phyloP scores from a whole-genome alignment of 2,113 vertebrate genomes.

The Poicephalus meyeri region DNA sequence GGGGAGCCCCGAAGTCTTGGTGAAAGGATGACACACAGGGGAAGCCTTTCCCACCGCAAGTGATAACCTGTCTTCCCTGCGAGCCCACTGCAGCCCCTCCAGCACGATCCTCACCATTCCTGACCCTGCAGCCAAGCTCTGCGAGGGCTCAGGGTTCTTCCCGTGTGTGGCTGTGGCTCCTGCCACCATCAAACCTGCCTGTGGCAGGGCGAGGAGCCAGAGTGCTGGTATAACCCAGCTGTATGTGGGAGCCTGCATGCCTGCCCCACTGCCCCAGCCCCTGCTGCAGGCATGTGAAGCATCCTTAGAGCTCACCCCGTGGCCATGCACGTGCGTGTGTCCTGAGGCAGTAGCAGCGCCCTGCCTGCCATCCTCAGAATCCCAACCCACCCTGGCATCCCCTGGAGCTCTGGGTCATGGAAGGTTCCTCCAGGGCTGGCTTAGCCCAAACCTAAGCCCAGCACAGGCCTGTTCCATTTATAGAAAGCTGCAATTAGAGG shows the following conservation, averaged over 20 bases:
- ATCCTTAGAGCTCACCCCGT: fast-evolving
- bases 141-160: neutral
- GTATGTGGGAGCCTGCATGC: fast-evolving
- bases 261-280: neutral
- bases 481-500: conserved; percentile 17
- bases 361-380: neutral
- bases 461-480: neutral
- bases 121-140: neutral
- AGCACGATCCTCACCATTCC: fast-evolving
- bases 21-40: fast-evolving
- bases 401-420: neutral
- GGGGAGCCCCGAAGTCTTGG: neutral
- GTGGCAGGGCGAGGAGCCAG: fast-evolving
- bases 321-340: fast-evolving
- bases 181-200: neutral
- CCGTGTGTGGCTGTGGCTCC: neutral
- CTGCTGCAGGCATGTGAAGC: neutral
- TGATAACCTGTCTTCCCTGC: neutral
- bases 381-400: neutral
- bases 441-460: neutral
- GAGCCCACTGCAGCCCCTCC: neutral
- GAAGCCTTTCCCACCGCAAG: neutral
- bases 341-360: neutral
- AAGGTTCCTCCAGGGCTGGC: neutral
- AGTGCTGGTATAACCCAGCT: fast-evolving